Percentiles rank a stretch among this genome's conserved stretches.
Conservation (phyloP, 2,888 invertebrate species). For the Drosophila macrothrix region DNA sequence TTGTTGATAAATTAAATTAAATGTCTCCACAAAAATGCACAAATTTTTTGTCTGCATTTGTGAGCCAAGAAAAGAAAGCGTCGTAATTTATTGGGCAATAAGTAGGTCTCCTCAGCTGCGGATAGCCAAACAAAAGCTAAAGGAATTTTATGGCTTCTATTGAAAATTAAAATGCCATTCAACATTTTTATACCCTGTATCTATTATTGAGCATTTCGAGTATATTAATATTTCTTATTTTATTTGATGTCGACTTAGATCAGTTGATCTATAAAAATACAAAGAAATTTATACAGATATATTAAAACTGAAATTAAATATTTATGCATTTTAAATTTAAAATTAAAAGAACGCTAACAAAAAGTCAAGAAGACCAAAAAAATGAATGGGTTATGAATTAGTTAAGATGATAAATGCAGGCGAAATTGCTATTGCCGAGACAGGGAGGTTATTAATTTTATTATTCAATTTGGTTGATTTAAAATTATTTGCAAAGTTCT, state of each 20-base stretch:
- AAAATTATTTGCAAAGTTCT: background rate
- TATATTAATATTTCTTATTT: background rate
- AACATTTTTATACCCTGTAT: conserved; percentile 30
- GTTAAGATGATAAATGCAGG: background rate
- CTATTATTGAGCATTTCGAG: background rate
- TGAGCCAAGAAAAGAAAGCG: conserved; percentile 10
- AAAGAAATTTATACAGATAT: background rate
- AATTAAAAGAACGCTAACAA: background rate
- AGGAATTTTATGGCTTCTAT: conserved; percentile 47
- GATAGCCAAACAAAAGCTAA: background rate
- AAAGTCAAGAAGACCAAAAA: background rate
- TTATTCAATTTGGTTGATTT: background rate
- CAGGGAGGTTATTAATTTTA: background rate
- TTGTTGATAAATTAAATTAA: conserved; percentile 64
- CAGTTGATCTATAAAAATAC: background rate
- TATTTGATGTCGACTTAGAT: background rate
- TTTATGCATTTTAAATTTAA: background rate
- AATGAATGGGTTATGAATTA: background rate
- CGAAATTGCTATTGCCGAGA: too few species aligned
- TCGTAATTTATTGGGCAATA: conserved; percentile 22
- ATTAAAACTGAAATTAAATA: background rate
- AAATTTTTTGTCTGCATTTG: conserved; percentile 57
- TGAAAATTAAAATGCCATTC: conserved; percentile 63
- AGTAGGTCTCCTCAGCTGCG: conserved; percentile 17
- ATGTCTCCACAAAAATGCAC: conserved; percentile 24